phyloP scores from a whole-genome alignment of 2,797 vertebrate genomes.

The Buphagus erythrorhynchus region DNA sequence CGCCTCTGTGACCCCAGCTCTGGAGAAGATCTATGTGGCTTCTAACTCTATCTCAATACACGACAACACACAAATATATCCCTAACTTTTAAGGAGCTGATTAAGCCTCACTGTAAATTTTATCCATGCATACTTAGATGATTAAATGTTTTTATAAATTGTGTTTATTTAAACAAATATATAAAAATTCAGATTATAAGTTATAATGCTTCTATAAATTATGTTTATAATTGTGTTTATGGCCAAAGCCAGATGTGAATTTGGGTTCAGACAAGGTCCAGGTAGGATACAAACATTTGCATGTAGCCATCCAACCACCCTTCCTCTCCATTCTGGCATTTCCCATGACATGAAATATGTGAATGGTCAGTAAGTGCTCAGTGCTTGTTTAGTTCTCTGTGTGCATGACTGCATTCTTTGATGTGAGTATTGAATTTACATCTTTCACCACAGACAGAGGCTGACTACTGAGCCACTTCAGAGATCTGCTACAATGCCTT shows the following conservation, averaged over 20 bases:
- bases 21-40: not conserved
- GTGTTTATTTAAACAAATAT: not conserved
- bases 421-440: not conserved
- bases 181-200: not conserved
- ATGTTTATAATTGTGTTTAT: not conserved
- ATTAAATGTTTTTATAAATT: not conserved
- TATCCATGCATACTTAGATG: not conserved
- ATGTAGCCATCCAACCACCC: rapidly evolving
- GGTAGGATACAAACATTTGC: not conserved
- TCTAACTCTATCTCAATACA: not conserved
- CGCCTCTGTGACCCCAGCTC: not conserved
- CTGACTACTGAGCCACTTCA: not conserved
- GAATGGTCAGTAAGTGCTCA: not conserved
- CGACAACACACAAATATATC: not conserved
- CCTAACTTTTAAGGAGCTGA: not conserved
- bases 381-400: not conserved
- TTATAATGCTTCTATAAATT: not conserved
- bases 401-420: not conserved
- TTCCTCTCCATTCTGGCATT: not conserved
- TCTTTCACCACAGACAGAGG: not conserved
- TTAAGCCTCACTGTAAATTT: not conserved
- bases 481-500: not conserved
- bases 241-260: not conserved
- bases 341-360: not conserved
- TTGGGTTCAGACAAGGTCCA: not conserved